These are phyloP conservation scores for Corythaeola cristata DNA, from an alignment of 2,113 vertebrate species.

Conservation along the genomic window DNA sequence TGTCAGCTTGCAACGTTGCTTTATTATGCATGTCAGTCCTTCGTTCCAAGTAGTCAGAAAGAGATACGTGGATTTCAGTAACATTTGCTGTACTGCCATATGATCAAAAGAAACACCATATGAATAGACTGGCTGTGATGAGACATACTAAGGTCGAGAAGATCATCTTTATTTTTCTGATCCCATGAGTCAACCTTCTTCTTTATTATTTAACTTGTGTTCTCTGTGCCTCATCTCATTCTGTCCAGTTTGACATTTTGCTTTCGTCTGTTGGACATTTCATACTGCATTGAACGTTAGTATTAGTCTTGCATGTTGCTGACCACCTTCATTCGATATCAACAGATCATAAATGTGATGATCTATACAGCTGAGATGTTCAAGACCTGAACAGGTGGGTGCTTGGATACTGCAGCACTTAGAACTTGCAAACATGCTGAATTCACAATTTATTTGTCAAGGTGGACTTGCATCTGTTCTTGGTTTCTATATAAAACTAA, in stretches of 20 bases:
- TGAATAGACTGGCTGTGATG: not conserved
- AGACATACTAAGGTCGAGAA: not conserved
- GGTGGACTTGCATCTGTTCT: not conserved
- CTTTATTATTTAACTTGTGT: not conserved
- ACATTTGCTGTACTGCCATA: not conserved
- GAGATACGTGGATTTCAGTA: not conserved
- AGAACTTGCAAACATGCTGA: not conserved
- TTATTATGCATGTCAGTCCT: not conserved
- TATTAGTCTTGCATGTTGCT: not conserved
- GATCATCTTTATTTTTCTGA: not conserved
- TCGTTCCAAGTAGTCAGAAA: not conserved
- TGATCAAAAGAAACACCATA: not conserved
- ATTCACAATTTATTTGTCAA: not conserved
- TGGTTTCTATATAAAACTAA: not conserved
- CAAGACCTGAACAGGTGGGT: not conserved
- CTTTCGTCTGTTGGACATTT: not conserved
- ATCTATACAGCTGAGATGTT: not conserved
- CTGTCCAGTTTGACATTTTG: not conserved
- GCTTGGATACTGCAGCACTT: not conserved
- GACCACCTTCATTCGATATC: not conserved
- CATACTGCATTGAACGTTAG: not conserved
- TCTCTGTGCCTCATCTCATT: not conserved
- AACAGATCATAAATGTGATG: not conserved
- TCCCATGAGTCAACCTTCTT: not conserved
- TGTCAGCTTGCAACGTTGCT: not conserved